These are phyloP conservation scores for Electrophaes corylata DNA, from an alignment of 2,888 invertebrate species.

Conservation along the genomic window DNA sequence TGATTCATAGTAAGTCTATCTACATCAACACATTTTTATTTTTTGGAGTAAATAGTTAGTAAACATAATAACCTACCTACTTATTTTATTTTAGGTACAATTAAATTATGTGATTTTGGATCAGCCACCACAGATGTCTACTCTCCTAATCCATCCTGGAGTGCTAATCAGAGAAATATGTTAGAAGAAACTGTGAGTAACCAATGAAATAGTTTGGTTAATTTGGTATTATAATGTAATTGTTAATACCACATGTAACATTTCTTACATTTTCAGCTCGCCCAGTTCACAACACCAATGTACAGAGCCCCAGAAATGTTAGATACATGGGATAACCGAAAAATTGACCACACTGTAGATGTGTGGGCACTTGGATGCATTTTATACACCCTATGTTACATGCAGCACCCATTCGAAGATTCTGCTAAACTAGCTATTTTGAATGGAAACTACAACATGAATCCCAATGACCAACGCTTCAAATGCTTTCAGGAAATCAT, in stretches of 20 bases:
- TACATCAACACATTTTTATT: no score
- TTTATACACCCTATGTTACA: conserved; percentile 95
- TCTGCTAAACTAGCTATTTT: conserved; percentile 97
- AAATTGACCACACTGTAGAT: conserved; percentile 95
- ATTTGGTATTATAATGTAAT: neutral
- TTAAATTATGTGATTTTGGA: conserved; percentile 99
- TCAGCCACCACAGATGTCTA: conserved; percentile 94
- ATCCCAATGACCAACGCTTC: conserved; percentile 91
- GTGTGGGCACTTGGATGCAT: conserved; percentile 99
- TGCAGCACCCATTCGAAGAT: conserved; percentile 98
- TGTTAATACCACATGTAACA: neutral
- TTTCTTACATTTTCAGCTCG: conserved; percentile 81
- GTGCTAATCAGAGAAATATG: conserved; percentile 94
- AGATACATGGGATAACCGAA: conserved; percentile 98
- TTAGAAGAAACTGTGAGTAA: conserved; percentile 95
- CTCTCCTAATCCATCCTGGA: conserved; percentile 95
- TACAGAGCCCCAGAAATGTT: conserved; percentile 99
- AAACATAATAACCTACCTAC: no score
- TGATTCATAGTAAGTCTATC: no score
- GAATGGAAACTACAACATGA: conserved; percentile 96
- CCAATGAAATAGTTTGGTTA: neutral
- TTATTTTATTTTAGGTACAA: conserved; percentile 67
- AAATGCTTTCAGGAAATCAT: conserved; percentile 95
- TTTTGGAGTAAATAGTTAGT: no score
- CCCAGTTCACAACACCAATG: conserved; percentile 94